These are phyloP conservation scores for Rhagium mordax DNA, from an alignment of 2,888 invertebrate genomes.

Conservation along the genomic window DNA sequence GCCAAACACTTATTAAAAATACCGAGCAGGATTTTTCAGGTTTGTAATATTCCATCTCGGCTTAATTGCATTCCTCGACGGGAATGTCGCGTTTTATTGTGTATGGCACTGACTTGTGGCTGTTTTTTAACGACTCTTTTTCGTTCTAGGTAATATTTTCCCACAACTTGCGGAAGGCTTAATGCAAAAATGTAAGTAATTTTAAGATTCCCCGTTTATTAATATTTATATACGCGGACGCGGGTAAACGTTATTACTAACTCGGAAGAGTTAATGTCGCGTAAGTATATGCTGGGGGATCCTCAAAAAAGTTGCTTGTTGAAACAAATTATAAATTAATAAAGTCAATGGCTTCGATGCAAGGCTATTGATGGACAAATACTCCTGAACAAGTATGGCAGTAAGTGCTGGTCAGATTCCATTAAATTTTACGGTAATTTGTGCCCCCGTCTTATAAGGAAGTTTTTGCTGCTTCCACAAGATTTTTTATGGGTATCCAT, in stretches of 20 bases:
- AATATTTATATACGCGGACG: background rate
- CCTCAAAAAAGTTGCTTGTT: too few species aligned
- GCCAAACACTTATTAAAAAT: background rate
- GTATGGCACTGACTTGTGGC: background rate
- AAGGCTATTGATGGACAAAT: too few species aligned
- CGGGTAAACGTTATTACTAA: background rate
- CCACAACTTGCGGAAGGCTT: background rate
- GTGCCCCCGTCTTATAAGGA: too few species aligned
- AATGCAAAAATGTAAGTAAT: background rate
- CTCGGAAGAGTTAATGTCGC: background rate
- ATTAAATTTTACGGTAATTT: too few species aligned
- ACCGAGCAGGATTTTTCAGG: background rate
- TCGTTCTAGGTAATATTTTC: background rate
- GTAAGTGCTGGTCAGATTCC: too few species aligned
- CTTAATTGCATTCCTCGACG: slow-evolving; percentile 7
- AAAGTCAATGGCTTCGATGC: too few species aligned
- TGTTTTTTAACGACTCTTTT: slow-evolving; percentile 1
- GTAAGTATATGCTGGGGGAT: background rate
- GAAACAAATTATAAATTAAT: too few species aligned
- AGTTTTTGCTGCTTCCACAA: too few species aligned
- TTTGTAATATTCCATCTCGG: background rate
- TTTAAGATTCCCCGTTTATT: background rate
- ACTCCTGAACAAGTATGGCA: too few species aligned
- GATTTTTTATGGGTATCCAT: too few species aligned
- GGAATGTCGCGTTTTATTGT: slow-evolving; percentile 4